A percentile compares a stretch with the other conserved stretches of the same genome.
These are phyloP conservation scores for Torymus texanus DNA, from an alignment of 2,888 invertebrate genomes.

Conservation along the genomic window DNA sequence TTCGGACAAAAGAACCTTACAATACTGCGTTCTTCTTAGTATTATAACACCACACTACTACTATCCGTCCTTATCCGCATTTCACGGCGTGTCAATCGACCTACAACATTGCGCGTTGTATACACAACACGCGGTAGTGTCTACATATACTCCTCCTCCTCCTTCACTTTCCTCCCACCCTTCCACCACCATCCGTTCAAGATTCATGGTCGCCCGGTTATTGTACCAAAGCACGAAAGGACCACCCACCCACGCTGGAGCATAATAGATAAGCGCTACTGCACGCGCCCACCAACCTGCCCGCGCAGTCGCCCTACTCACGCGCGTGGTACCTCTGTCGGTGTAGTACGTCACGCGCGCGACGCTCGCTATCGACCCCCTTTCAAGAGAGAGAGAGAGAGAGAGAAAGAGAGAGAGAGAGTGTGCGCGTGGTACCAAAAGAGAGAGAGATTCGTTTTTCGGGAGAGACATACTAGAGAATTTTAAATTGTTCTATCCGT, in stretches of 20 bases:
- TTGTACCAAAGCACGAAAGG: conserved; percentile 61
- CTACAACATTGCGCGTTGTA: too few species aligned
- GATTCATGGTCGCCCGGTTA: conserved; percentile 59
- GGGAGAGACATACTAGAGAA: not conserved
- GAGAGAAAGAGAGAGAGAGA: conserved; percentile 6
- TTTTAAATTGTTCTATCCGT: conserved; percentile 33
- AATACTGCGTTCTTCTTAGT: too few species aligned
- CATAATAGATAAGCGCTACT: conserved; percentile 63
- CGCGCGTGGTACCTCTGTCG: too few species aligned
- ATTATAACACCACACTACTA: too few species aligned
- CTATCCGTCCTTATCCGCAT: too few species aligned
- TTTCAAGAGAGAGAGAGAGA: not conserved
- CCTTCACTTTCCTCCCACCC: too few species aligned
- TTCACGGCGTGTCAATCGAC: too few species aligned
- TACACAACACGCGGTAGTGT: too few species aligned
- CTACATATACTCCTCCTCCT: too few species aligned
- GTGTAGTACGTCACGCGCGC: not conserved
- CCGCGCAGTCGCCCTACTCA: too few species aligned
- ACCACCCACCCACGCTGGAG: conserved; percentile 40
- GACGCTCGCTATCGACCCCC: conserved; percentile 34
- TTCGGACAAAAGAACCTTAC: too few species aligned
- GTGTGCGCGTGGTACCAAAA: not conserved
- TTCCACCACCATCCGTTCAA: not conserved
- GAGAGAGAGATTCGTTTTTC: conserved; percentile 11
- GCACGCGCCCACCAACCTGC: not conserved